Evolutionary conservation across 2,888 invertebrate genomes (phyloP).

Genomic region (Callinectes sapidus): DNA sequence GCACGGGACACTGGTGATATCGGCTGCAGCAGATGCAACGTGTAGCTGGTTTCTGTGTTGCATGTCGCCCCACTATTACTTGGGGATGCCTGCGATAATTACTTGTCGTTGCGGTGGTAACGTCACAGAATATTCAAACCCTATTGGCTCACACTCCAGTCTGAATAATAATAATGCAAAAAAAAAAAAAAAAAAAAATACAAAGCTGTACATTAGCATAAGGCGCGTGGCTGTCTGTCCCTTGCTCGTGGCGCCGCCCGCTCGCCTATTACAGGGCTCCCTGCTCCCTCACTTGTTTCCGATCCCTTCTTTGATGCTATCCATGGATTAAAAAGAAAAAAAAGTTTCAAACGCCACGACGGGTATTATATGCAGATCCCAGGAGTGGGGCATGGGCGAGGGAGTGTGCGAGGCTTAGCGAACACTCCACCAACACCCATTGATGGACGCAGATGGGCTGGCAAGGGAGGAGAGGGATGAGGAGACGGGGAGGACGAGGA

Average conservation of each 20-base stretch:
- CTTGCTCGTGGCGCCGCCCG: neutral
- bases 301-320: slow-evolving; percentile 5
- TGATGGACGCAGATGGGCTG: neutral
- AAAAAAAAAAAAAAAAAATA: slow-evolving; percentile 22
- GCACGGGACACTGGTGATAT: neutral
- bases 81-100: neutral
- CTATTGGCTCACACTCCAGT: slow-evolving; percentile 34
- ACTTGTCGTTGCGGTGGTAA: neutral
- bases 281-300: neutral
- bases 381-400: neutral
- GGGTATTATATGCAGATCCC: slow-evolving; percentile 31
- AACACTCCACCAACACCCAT: slow-evolving; percentile 18
- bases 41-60: neutral
- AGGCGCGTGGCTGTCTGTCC: slow-evolving; percentile 36
- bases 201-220: slow-evolving; percentile 41
- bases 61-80: neutral
- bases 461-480: neutral
- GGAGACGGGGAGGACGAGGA: neutral
- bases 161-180: neutral
- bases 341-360: slow-evolving; percentile 31
- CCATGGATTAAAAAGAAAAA: neutral
- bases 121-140: neutral
- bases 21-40: neutral
- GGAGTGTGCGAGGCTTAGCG: slow-evolving; percentile 31
- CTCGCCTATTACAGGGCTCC: neutral